A percentile compares a stretch with the other conserved stretches of the same genome.
Evolutionary conservation across 2,888 invertebrate species (phyloP).

Genomic region (Caenorhabditis drosophilae): DNA sequence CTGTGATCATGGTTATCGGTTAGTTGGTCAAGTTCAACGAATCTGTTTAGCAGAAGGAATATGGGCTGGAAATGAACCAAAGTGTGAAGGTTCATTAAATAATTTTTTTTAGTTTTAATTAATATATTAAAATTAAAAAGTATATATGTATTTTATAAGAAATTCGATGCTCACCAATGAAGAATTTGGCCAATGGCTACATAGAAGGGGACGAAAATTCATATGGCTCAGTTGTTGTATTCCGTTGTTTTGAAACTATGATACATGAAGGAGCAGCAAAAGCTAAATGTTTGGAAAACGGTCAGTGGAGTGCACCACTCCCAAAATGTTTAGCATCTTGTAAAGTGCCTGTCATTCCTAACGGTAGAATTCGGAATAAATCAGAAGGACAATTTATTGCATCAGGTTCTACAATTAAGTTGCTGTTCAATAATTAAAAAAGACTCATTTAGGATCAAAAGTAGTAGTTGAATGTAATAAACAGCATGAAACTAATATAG

Average conservation of each 20-base stretch:
- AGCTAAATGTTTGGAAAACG: slow-evolving; percentile 86
- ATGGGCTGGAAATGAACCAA: slow-evolving; percentile 90
- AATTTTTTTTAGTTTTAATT: not conserved
- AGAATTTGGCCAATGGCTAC: slow-evolving; percentile 93
- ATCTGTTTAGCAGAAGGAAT: slow-evolving; percentile 90
- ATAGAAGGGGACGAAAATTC: slow-evolving; percentile 80
- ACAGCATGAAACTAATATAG: slow-evolving; percentile 71
- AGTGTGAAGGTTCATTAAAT: slow-evolving; percentile 81
- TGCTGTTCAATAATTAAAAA: not conserved
- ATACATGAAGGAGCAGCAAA: slow-evolving; percentile 71
- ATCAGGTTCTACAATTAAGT: slow-evolving; percentile 71
- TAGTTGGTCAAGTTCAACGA: slow-evolving; percentile 87
- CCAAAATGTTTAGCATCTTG: slow-evolving; percentile 93
- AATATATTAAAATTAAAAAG: not conserved
- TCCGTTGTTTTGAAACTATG: slow-evolving; percentile 80
- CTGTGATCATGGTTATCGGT: slow-evolving; percentile 77
- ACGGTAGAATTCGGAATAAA: slow-evolving; percentile 67
- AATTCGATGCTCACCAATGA: slow-evolving; percentile 94
- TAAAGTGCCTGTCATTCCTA: slow-evolving; percentile 70
- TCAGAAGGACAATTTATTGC: slow-evolving; percentile 71
- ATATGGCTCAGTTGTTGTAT: slow-evolving; percentile 77
- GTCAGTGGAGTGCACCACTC: slow-evolving; percentile 89
- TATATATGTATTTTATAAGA: slow-evolving; percentile 74
- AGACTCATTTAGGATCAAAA: slow-evolving; percentile 72
- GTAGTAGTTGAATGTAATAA: slow-evolving; percentile 84